These are phyloP conservation scores for Melinaea menophilus DNA, from an alignment of 2,888 invertebrate genomes.

Conservation along the genomic window DNA sequence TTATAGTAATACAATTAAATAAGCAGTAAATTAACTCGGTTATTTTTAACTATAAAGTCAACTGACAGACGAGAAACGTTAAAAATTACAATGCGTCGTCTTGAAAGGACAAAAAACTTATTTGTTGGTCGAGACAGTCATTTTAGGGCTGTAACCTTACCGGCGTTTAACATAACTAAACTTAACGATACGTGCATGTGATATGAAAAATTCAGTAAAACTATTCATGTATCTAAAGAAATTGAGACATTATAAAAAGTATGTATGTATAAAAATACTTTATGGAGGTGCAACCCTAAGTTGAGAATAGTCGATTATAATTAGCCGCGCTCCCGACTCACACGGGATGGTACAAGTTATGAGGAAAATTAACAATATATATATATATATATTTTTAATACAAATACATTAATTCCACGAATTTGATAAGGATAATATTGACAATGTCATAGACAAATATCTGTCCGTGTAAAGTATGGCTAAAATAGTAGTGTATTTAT, in stretches of 20 bases:
- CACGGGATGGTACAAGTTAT: conserved; percentile 41
- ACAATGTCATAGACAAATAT: no score
- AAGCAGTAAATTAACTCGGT: conserved; percentile 2
- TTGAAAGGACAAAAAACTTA: conserved; percentile 24
- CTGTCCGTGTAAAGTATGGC: neutral
- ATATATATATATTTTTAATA: neutral
- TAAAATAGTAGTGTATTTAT: neutral
- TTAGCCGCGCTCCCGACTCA: conserved; percentile 67
- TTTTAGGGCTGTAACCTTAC: conserved; percentile 25
- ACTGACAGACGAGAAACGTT: conserved; percentile 13
- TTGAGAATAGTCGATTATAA: conserved; percentile 75
- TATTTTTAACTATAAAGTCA: conserved; percentile 1
- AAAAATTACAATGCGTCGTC: conserved; percentile 24
- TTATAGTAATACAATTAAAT: neutral
- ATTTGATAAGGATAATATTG: neutral
- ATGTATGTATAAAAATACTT: conserved; percentile 54
- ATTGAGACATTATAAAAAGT: no score
- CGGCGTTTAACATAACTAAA: no score
- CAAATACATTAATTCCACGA: neutral
- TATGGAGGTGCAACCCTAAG: conserved; percentile 65
- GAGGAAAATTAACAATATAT: conserved; percentile 17
- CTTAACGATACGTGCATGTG: neutral
- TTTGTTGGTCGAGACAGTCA: conserved; percentile 22
- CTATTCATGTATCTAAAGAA: neutral
- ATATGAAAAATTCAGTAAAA: neutral